Base-by-base conservation (phyloP, 2,797 vertebrate species). In the Acridotheres tristis region DNA sequence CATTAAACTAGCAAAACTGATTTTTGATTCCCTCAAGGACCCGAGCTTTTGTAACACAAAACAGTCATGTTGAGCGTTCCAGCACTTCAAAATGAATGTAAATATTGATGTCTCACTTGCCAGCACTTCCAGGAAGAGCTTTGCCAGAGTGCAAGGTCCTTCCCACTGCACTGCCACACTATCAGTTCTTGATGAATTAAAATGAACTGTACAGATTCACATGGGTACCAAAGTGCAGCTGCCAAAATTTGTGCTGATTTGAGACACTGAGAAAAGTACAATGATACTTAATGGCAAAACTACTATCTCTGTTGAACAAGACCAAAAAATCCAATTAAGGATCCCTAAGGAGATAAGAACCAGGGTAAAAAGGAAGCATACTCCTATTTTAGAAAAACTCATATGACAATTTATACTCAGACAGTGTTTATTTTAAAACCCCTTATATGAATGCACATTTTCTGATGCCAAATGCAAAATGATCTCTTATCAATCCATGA, bases 101-200 rank as follows among this genome's bases (percentile, higher is more conserved):
- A 87, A 96, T 80, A 93, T 34, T 89, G 65, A 90, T 47, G n/a
- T 91, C 62, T 91, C 76, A 32, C 50, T 92, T 77, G 76, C 73
- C 69, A 94, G 69, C 10, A 22, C 38, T 71, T 36, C 43, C 74
- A 81, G 45, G 30, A 29, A 87, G 36, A 94, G 25, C 34, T 87
- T 5, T 78, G 65, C 54, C 81, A 89, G 29, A 79, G 36, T 38
- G n/a, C 61, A 90, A 92, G 54, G 87, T 84, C 62, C 75, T 86
- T 88, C 36, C 66, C 21, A 29, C 13, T 43, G 50, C 61, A 65
- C 30, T 83, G 85, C n/a, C 55, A 91, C 21, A 11, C 54, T 30
- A 83, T 27, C 45, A 77, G 48, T 15, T 80, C 54, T 45, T 1
- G 1, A 80, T 42, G 19, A 66, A 62, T 47, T 57, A 82, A 45